Evolutionary conservation across 2,888 invertebrate species (phyloP), one percentile per base, ranked within the genome.

Genomic region (Scrobipalpa costella): DNA sequence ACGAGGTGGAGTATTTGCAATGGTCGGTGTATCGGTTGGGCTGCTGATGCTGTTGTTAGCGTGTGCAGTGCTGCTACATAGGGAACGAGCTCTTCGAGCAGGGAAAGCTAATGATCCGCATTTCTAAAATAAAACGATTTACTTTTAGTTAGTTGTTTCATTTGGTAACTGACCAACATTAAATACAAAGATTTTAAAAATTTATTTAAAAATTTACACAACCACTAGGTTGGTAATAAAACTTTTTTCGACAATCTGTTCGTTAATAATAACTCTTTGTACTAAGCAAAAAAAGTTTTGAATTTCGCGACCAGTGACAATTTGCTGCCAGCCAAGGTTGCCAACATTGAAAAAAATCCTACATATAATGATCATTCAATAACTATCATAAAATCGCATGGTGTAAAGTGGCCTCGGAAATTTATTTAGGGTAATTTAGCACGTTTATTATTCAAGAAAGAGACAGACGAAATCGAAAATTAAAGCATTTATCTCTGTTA

Each of bases 1-100:
- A 66, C 88, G 93, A 9, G 94, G 94, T 68, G 94, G 94, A 34
- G 92, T 94, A 72, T 93, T 93, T 71, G 94, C 93, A 0, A 87
- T 94, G 80, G 90, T 93, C 65, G 93, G 91, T 21, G 84, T 93
- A 21, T 88, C 93, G 36, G 77, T 90, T 44, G 85, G 91, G 27
- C 80, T 94, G 33, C 78, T 93, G 34, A 75, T 88, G 27, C 78
- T 93, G 17, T 81, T 93, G 34, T 77, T 92, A 55, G 83, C 92
- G 19, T 92, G 93, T 67, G 89, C 92, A 34, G 79, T 93, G 60
- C 77, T 94, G 59, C 76, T 94, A 59, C 92, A 82, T 27, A 79
- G 70, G 68, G 80, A 65, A 52, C 63, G 65, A 15, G 19, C 57
- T 7, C 58, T 61, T 8, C 61, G 63, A 7, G 15, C 61, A 7